Evolutionary conservation across 30 jellyfish, hydroid and myxozoan species (phyloP).

Genomic region (Turritopsis dohrnii): DNA sequence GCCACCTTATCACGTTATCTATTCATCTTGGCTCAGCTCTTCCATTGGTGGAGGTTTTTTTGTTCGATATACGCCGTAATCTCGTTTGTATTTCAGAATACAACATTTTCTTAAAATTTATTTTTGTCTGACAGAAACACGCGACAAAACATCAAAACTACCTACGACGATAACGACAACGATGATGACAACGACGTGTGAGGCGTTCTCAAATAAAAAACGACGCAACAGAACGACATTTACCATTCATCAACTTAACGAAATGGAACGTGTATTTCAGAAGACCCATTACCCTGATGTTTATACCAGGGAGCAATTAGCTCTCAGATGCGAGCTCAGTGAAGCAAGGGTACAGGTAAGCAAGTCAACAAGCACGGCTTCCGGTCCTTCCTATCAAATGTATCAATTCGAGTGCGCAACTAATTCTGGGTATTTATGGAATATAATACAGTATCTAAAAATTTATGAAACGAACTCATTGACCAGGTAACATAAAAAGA

Average conservation of each 20-base stretch:
- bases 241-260: slow-evolving; percentile 62
- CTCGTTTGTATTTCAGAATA: too few species aligned
- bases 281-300: slow-evolving; percentile 81
- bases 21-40: too few species aligned
- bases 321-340: slow-evolving; percentile 62
- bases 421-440: not conserved
- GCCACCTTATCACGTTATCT: too few species aligned
- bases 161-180: too few species aligned
- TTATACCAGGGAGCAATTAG: slow-evolving; percentile 68
- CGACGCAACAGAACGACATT: slow-evolving; percentile 74
- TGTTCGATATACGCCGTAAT: too few species aligned
- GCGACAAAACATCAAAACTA: not conserved
- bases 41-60: too few species aligned
- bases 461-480: too few species aligned
- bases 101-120: not conserved
- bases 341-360: slow-evolving; percentile 86
- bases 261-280: slow-evolving; percentile 73
- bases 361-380: not conserved
- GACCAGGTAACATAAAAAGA: too few species aligned
- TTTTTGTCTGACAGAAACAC: not conserved
- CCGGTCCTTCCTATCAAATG: too few species aligned
- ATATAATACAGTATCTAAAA: too few species aligned
- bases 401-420: not conserved
- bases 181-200: too few species aligned
- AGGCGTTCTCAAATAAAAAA: slow-evolving; percentile 27